Percentiles rank a stretch among this genome's conserved stretches.
Evolutionary conservation across 2,888 invertebrate genomes (phyloP).

Genomic region (Stratiomys singularior): DNA sequence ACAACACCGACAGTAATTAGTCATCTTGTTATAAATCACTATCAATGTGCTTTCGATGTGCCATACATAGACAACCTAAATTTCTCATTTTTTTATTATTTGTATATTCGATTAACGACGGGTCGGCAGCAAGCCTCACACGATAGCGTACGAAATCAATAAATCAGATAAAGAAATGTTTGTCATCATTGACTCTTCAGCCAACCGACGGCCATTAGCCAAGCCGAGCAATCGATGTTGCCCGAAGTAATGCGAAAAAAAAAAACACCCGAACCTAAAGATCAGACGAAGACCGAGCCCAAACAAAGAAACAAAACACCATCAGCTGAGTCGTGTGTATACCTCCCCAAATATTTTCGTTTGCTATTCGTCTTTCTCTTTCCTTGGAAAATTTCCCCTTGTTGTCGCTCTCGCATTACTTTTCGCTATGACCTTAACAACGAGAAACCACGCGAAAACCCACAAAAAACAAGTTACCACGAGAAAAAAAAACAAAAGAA

Average conservation of each 20-base stretch:
- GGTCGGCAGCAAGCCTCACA: too few species aligned
- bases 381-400: background rate
- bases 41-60: too few species aligned
- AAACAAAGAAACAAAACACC: constrained; percentile 40
- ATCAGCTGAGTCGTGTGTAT: constrained; percentile 33
- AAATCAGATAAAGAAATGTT: background rate
- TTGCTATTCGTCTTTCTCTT: background rate
- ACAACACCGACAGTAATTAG: too few species aligned
- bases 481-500: background rate
- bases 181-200: too few species aligned
- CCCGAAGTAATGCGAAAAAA: background rate
- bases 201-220: background rate
- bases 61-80: too few species aligned
- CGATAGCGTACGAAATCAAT: constrained; percentile 12
- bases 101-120: too few species aligned
- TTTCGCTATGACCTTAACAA: constrained; percentile 6
- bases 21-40: too few species aligned
- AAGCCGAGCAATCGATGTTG: background rate
- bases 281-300: background rate
- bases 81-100: too few species aligned
- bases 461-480: constrained; percentile 14
- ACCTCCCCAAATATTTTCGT: background rate
- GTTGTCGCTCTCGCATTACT: background rate
- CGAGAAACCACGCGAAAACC: background rate
- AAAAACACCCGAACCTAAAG: background rate